A percentile compares a stretch with the other conserved stretches of the same genome.
phyloP scores from a whole-genome alignment of 1,140 invertebrate genomes.

The Anastatus disparis region DNA sequence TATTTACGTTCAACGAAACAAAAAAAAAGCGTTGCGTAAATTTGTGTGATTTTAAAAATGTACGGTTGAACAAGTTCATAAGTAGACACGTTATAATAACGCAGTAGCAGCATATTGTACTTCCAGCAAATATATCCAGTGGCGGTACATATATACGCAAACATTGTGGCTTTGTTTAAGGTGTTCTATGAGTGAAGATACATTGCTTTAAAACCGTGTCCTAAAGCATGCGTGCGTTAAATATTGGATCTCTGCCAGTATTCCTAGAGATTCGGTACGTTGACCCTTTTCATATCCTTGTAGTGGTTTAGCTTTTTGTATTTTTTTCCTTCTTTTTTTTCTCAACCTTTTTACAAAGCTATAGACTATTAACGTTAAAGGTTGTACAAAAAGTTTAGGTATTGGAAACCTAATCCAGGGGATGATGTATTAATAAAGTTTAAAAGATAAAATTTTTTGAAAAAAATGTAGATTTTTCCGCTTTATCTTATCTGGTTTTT shows the following conservation, averaged over 20 bases:
- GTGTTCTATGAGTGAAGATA: not conserved
- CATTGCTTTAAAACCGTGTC: not conserved
- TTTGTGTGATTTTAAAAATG: not conserved
- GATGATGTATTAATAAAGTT: no score
- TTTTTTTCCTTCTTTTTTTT: no score
- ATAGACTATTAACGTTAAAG: no score
- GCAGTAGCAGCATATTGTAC: not conserved
- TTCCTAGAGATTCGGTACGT: constrained; percentile 49
- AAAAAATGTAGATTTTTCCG: no score
- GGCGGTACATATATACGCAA: no score
- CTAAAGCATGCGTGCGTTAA: not conserved
- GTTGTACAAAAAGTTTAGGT: no score
- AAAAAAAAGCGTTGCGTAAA: not conserved
- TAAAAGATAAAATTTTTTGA: no score
- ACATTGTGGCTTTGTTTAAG: not conserved
- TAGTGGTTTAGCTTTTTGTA: no score
- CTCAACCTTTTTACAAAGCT: no score
- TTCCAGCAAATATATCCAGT: no score
- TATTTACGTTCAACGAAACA: no score
- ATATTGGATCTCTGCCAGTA: constrained; percentile 49
- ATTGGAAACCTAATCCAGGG: not conserved
- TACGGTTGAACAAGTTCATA: not conserved
- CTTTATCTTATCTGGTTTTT: no score
- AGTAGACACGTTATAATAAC: not conserved
- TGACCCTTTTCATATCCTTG: constrained; percentile 47